These are phyloP conservation scores for Coregonus sp. DNA, from an alignment of 2,797 vertebrate genomes.

Conservation along the genomic window DNA sequence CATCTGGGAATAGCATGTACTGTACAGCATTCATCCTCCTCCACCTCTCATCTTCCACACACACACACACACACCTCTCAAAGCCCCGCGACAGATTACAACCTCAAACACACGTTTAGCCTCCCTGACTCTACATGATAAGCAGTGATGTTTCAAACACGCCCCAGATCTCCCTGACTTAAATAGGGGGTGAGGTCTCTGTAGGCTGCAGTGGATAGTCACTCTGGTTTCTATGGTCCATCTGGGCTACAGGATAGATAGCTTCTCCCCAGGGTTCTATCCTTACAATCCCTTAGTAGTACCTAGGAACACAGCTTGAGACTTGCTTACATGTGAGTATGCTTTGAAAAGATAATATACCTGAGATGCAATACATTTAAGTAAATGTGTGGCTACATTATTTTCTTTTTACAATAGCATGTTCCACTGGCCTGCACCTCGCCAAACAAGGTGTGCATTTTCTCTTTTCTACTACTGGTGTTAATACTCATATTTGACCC, in stretches of 20 bases:
- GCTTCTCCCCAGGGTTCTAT: neutral
- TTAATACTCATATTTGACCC: too few species aligned
- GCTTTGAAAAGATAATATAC: too few species aligned
- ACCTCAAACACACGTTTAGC: constrained; percentile 2
- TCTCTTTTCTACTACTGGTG: too few species aligned
- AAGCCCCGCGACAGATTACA: neutral
- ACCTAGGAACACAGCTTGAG: neutral
- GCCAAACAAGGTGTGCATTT: too few species aligned
- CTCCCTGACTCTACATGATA: neutral
- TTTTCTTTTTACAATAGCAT: too few species aligned
- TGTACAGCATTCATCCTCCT: neutral
- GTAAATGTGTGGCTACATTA: too few species aligned
- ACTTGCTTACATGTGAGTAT: too few species aligned
- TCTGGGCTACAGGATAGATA: neutral
- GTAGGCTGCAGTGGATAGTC: neutral
- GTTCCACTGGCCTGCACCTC: too few species aligned
- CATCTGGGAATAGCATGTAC: neutral
- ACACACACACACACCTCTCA: neutral
- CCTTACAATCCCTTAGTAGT: neutral
- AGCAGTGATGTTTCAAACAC: neutral
- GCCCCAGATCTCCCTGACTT: neutral
- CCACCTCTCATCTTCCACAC: neutral
- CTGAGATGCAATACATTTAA: too few species aligned
- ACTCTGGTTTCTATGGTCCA: neutral
- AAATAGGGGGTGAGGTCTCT: neutral